Evolutionary conservation across 30 jellyfish, hydroid and myxozoan genomes (phyloP).

Genomic region (Hydractinia echinata): DNA sequence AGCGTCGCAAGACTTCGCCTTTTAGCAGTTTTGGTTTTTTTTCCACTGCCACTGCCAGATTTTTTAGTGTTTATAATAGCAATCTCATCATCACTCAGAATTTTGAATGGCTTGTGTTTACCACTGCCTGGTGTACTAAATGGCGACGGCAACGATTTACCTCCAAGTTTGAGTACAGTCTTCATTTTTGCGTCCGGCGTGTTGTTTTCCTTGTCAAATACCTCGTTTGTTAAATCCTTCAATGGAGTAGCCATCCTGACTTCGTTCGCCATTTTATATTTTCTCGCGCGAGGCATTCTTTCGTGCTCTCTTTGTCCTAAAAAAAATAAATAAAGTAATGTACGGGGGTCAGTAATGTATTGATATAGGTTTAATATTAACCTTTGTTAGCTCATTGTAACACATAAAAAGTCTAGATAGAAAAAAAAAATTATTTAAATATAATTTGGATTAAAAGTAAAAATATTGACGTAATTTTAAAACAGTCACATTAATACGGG

Average conservation of each 20-base stretch:
- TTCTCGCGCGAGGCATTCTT: no score
- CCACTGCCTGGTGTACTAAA: slow-evolving; percentile 1
- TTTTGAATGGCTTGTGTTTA: slow-evolving; percentile 14
- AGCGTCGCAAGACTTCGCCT: slow-evolving; percentile 73
- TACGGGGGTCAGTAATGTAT: no score
- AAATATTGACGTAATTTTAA: no score
- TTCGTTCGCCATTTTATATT: slow-evolving; percentile 27
- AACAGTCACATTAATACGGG: no score
- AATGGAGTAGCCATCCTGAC: not conserved
- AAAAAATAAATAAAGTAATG: no score
- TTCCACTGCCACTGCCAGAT: not conserved
- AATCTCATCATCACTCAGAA: slow-evolving; percentile 23
- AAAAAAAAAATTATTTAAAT: no score
- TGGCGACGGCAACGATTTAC: not conserved
- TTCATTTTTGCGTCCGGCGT: slow-evolving; percentile 28
- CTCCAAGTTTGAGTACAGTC: slow-evolving; percentile 13
- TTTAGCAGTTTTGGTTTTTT: slow-evolving; percentile 6
- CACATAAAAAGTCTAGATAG: no score
- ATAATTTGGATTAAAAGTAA: no score
- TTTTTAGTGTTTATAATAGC: not conserved
- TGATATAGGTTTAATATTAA: no score
- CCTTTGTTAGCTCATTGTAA: no score
- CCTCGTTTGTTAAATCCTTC: no score
- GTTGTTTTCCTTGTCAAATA: slow-evolving; percentile 18
- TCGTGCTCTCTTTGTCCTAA: no score